Conservation (phyloP, 2,113 vertebrate genomes). For the Microcebus murinus region DNA sequence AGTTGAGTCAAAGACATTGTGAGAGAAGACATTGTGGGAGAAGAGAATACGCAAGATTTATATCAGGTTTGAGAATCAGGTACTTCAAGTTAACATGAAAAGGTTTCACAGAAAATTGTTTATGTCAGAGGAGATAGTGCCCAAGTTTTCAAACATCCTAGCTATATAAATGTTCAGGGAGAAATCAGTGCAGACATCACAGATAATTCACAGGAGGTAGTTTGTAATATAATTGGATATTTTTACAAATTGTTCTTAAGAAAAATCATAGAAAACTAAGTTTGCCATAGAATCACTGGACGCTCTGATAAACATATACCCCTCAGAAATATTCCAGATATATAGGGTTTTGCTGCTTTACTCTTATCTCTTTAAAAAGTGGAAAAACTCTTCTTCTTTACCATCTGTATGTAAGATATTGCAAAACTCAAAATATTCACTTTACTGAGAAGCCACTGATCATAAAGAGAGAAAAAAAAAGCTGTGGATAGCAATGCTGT, state of each 20-base stretch:
- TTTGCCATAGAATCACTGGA: slow-evolving; percentile 34
- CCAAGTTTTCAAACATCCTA: slow-evolving; percentile 39
- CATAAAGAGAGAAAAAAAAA: not conserved
- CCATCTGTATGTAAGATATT: not conserved
- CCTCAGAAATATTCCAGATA: not conserved
- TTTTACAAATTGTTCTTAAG: slow-evolving; percentile 23
- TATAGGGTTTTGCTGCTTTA: not conserved
- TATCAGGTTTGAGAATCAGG: slow-evolving; percentile 48
- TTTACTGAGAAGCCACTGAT: not conserved
- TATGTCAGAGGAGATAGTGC: not conserved
- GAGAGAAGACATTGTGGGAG: not conserved
- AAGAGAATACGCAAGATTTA: slow-evolving; percentile 16
- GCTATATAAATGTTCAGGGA: slow-evolving; percentile 30
- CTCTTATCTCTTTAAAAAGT: not conserved
- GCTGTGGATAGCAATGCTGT: not conserved
- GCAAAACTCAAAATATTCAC: not conserved
- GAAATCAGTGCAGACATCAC: slow-evolving; percentile 13
- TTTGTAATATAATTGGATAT: slow-evolving; percentile 30
- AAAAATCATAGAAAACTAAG: slow-evolving; percentile 21
- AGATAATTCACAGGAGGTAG: slow-evolving; percentile 1
- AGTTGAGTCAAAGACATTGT: not conserved
- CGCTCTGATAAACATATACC: not conserved
- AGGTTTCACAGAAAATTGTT: slow-evolving; percentile 32
- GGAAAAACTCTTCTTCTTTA: slow-evolving; percentile 37
- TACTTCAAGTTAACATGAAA: not conserved